phyloP scores from a whole-genome alignment of 2,113 vertebrate genomes.

The Cyphomyrus discorhynchus region DNA sequence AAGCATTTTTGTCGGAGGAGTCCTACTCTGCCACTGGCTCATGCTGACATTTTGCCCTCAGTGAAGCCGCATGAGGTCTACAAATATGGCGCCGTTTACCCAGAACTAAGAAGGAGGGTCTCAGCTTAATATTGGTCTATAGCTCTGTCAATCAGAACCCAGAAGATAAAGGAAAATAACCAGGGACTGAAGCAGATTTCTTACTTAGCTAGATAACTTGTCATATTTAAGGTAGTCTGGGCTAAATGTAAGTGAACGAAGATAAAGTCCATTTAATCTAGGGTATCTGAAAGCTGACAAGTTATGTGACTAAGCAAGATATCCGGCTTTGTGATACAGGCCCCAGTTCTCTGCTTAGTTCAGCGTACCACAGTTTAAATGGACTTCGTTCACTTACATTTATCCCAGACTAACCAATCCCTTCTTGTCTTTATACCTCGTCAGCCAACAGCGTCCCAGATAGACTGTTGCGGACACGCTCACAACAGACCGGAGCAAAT shows the following conservation, averaged over 20 bases:
- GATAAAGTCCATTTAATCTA: no score
- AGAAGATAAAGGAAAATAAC: background rate
- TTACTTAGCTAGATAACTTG: background rate
- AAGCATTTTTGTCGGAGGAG: background rate
- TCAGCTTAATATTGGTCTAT: no score
- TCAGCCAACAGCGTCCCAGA: background rate
- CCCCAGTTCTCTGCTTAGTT: background rate
- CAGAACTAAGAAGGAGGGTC: no score
- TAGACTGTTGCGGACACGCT: background rate
- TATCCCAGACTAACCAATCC: background rate
- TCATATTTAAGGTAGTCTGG: background rate
- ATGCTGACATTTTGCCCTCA: background rate
- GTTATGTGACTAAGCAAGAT: background rate
- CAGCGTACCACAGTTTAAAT: background rate
- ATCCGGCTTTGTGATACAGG: background rate
- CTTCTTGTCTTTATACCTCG: background rate
- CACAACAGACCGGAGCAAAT: background rate
- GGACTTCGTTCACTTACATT: background rate
- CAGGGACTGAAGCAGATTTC: background rate
- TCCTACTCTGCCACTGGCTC: background rate
- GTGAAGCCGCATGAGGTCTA: no score
- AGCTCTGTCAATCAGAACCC: background rate
- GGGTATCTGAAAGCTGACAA: no score
- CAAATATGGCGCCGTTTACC: no score
- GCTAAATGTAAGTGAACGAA: no score